These are phyloP conservation scores for Puntigrus tetrazona DNA, from an alignment of 2,113 vertebrate genomes.

Conservation along the genomic window DNA sequence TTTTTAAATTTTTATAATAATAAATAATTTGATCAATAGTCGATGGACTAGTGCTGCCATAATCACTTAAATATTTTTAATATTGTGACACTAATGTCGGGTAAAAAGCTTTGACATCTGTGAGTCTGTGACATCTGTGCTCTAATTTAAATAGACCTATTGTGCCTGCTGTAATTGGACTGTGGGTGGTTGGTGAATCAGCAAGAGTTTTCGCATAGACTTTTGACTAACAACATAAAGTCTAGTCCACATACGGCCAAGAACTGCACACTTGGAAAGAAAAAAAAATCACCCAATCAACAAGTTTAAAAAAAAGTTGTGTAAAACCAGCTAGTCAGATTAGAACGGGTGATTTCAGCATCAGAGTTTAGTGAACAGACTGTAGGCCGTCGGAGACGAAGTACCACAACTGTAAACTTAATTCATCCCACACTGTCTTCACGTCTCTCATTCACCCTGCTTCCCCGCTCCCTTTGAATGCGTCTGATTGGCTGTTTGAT, in stretches of 20 bases:
- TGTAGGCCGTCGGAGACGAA: background rate
- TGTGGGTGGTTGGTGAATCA: background rate
- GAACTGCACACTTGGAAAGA: background rate
- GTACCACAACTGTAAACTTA: background rate
- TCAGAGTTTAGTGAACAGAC: background rate
- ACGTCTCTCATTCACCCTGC: background rate
- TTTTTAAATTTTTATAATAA: background rate
- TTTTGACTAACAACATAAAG: background rate
- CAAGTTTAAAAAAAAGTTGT: background rate
- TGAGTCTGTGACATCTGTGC: background rate
- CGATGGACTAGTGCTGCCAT: background rate
- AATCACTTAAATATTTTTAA: background rate
- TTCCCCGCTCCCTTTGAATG: constrained; percentile 2
- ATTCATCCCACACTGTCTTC: background rate
- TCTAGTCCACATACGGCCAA: background rate
- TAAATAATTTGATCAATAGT: background rate
- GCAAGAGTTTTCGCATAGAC: background rate
- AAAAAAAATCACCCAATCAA: background rate
- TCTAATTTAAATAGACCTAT: background rate
- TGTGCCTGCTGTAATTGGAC: background rate
- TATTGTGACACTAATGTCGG: background rate
- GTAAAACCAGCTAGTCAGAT: background rate
- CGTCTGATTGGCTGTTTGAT: constrained; percentile 25
- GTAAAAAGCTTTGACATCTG: background rate
- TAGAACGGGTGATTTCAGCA: background rate